These are phyloP conservation scores for Pogonocichla stellata DNA, from an alignment of 2,113 vertebrate species.

Conservation along the genomic window DNA sequence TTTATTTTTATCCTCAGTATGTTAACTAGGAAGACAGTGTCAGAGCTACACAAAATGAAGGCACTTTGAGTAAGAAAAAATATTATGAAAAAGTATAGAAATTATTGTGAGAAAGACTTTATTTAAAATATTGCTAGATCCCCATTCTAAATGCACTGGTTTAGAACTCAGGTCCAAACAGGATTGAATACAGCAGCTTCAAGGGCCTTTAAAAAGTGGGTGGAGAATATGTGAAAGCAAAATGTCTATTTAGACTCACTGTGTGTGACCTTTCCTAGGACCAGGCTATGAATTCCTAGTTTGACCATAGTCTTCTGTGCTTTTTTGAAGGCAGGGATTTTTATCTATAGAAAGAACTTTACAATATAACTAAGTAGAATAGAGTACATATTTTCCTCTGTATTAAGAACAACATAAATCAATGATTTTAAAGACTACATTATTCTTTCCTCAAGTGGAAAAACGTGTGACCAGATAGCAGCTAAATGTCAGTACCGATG, in stretches of 20 bases:
- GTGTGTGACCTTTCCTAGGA: neutral
- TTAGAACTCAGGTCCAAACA: neutral
- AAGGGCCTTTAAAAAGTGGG: neutral
- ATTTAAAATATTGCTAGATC: neutral
- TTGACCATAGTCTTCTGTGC: neutral
- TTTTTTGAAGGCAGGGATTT: neutral
- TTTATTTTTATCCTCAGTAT: conserved; percentile 51
- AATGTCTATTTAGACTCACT: neutral
- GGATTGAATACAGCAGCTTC: neutral
- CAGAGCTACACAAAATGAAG: conserved; percentile 27
- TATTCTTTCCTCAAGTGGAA: neutral
- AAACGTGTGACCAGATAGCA: neutral
- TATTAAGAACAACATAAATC: neutral
- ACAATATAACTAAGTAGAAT: neutral
- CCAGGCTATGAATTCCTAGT: neutral
- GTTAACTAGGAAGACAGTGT: conserved; percentile 34
- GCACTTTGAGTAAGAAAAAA: neutral
- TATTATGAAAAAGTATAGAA: neutral
- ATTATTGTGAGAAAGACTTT: neutral
- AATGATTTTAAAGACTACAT: neutral
- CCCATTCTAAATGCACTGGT: neutral
- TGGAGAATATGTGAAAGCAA: neutral
- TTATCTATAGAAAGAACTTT: neutral
- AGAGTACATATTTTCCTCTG: neutral
- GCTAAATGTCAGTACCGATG: neutral